Percentiles rank a stretch among this genome's conserved stretches.
Evolutionary conservation across 2,113 vertebrate genomes (phyloP).

Genomic region (Corvus cornix): DNA sequence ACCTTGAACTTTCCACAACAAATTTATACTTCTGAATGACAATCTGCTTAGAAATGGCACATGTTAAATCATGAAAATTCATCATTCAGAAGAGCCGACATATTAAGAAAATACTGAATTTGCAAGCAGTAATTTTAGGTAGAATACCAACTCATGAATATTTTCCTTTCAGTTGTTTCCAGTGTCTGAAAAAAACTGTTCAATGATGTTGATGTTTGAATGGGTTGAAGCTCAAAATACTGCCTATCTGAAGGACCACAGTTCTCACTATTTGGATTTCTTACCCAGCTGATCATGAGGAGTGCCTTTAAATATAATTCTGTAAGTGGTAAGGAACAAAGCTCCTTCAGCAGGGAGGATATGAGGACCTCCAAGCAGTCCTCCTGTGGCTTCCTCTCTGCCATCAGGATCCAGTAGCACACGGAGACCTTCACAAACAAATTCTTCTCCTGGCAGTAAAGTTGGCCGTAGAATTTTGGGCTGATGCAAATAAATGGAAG

Average conservation of each 20-base stretch:
- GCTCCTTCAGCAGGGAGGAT: conserved; percentile 98
- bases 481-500: conserved; percentile 72
- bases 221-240: background rate
- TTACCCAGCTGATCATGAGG: conserved; percentile 94
- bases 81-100: background rate
- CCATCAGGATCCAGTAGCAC: conserved; percentile 94
- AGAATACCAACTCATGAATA: background rate
- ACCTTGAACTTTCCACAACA: background rate
- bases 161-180: background rate
- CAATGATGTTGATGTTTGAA: background rate
- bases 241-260: background rate
- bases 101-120: background rate
- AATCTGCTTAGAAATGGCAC: background rate
- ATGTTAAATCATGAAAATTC: background rate
- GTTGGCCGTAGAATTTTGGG: conserved; percentile 93
- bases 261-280: background rate
- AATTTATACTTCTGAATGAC: background rate
- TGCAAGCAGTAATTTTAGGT: background rate
- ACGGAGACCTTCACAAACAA: conserved; percentile 91
- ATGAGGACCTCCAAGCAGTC: conserved; percentile 91
- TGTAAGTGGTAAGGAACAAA: conserved; percentile 94
- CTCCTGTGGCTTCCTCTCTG: conserved; percentile 92
- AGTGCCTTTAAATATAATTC: conserved; percentile 95
- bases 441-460: conserved; percentile 93
- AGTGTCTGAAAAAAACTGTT: background rate